Evolutionary conservation across 1,140 invertebrate genomes (phyloP), one percentile per base, ranked within the genome.

Genomic region (Hycleus cichorii): DNA sequence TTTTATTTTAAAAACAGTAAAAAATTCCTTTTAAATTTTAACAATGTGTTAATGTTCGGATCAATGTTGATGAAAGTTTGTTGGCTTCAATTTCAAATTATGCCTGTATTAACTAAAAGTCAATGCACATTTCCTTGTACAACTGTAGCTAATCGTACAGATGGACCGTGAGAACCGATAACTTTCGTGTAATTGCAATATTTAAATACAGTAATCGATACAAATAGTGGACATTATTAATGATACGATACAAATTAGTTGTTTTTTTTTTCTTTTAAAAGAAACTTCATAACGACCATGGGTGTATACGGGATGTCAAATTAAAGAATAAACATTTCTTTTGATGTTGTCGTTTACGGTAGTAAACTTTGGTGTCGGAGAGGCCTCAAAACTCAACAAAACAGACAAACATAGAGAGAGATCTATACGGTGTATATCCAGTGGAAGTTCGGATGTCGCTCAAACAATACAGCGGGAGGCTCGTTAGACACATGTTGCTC

Each of bases 401-500:
- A 32, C 32, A 32, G 32, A 32, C 4, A 32, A 32, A 32, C 18
- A 18, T 18, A 18, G 18, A 18, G 18, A 18, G 26, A 24, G 9
- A 40, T 18, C 11, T 38, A 43, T 27, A 42, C 11, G 39, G 10
- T 39, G 18, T 18, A 18, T 18, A 18, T 18, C 18, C 18, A 32
- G 32, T 53, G 51, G 51, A 53, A 53, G 52, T 55, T 44, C 42
- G 7, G 52, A 55, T 55, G 50, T 59, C 61, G 57, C 45, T 63
- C 50, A 63, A 59, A 59, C 61, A 63, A 59, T 57, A 25, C 40
- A 47, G 32, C 53, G 54, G 49, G 48, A 49, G 53, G 47, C 61
- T 63, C 61, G 61, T 57, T 63, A 63, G 61, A 59, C 61, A 63
- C 61, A 63, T 63, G 61, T 59, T 57, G 53, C 61, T 39, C 47